These are phyloP conservation scores for Onychomys arenicola DNA, from an alignment of 2,797 vertebrate genomes.

Conservation along the genomic window DNA sequence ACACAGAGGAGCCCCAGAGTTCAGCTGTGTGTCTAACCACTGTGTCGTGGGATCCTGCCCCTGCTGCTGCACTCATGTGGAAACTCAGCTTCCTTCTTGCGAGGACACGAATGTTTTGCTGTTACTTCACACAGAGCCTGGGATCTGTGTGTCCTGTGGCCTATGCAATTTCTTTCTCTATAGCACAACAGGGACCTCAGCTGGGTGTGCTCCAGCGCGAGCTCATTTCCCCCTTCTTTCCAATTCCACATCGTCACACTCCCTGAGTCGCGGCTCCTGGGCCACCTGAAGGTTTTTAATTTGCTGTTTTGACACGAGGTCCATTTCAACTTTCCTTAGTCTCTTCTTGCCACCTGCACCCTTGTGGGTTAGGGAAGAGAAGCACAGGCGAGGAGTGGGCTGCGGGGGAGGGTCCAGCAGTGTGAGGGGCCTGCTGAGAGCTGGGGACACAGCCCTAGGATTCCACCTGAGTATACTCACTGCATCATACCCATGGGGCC, in stretches of 20 bases:
- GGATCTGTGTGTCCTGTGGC: rapidly evolving
- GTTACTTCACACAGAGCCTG: background rate
- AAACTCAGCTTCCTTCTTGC: background rate
- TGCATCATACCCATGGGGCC: rapidly evolving
- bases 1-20: rapidly evolving
- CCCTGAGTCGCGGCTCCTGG: background rate
- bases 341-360: rapidly evolving
- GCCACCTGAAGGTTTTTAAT: background rate
- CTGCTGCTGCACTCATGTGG: rapidly evolving
- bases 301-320: background rate
- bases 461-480: rapidly evolving
- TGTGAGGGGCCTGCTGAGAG: background rate
- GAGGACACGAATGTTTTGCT: rapidly evolving
- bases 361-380: rapidly evolving
- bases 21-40: too few relatives aligned
- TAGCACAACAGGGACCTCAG: background rate
- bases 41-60: rapidly evolving
- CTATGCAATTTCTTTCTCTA: background rate
- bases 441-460: rapidly evolving
- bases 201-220: rapidly evolving
- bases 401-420: background rate
- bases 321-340: rapidly evolving
- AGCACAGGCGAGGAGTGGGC: rapidly evolving
- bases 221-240: background rate
- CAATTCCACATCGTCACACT: rapidly evolving